Percentiles rank a stretch among this genome's conserved stretches.
These are phyloP conservation scores for Wiebesia pumilae DNA, from an alignment of 1,140 invertebrate species.

Conservation along the genomic window DNA sequence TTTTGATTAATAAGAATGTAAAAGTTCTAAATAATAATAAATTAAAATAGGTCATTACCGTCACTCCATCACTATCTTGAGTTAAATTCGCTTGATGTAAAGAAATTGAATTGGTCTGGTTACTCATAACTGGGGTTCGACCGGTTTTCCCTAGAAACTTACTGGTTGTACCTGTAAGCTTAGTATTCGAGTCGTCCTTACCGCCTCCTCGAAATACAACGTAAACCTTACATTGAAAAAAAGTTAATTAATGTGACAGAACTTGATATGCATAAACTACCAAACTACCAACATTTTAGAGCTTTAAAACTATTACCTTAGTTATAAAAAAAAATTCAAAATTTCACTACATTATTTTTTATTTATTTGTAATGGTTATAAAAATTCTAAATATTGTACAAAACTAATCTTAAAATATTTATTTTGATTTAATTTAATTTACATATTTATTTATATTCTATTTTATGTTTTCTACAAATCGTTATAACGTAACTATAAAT, in stretches of 20 bases:
- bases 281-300: too few relatives aligned
- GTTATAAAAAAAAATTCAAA: too few relatives aligned
- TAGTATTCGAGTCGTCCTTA: constrained; percentile 78
- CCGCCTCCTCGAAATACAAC: constrained; percentile 83
- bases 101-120: constrained; percentile 73
- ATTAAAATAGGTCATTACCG: constrained; percentile 57
- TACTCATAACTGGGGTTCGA: constrained; percentile 67
- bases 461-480: too few relatives aligned
- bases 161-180: constrained; percentile 78
- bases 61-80: constrained; percentile 79
- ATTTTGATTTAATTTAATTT: too few relatives aligned
- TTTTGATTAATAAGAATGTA: neutral
- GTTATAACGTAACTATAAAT: too few relatives aligned
- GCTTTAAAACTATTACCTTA: too few relatives aligned
- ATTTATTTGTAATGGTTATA: too few relatives aligned
- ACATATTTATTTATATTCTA: too few relatives aligned
- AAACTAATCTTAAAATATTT: too few relatives aligned
- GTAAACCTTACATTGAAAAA: constrained; percentile 76
- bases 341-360: too few relatives aligned
- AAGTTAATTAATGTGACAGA: neutral
- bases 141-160: constrained; percentile 83
- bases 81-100: constrained; percentile 80
- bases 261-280: too few relatives aligned
- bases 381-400: too few relatives aligned
- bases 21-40: neutral